Evolutionary conservation across 2,888 invertebrate genomes (phyloP), one percentile per base, ranked within the genome.

Genomic region (Litoditis marina): DNA sequence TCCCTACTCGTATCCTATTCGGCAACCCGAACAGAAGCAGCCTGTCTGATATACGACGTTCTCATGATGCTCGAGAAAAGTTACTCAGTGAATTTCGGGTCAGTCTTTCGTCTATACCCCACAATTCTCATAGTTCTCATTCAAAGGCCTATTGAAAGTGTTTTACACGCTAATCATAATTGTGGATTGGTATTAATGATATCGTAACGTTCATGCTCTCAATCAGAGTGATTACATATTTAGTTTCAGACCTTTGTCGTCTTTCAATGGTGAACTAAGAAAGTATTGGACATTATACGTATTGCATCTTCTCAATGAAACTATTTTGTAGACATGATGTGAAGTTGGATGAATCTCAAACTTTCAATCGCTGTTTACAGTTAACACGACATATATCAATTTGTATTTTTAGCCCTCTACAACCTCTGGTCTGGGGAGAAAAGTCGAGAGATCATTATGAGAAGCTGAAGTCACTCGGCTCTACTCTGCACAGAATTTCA

Each of bases 351-450:
- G n/a, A n/a, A n/a, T n/a, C n/a, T n/a, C n/a, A n/a, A n/a, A n/a
- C n/a, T n/a, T n/a, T n/a, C n/a, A n/a, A n/a, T n/a, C n/a, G n/a
- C n/a, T n/a, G n/a, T n/a, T n/a, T n/a, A n/a, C n/a, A n/a, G 11
- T 42, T 42, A 4, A 5, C 19, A 8, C 39, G 11, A 31, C 6
- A 13, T 30, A 11, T 19, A 47, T 27, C 5, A 7, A 5, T 32
- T 54, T 46, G 19, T 19, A 32, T 30, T 50, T 69, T 60, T 49
- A 69, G 72, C 34, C 46, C 47, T 34, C 27, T 72, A 5, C 66
- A 68, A n/a, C 76, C 77, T 2, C 53, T 76, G 6, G 69, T 76
- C 5, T 77, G 69, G 53, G 77, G 74, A 36, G 52, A 57, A 27
- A 52, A 60, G 13, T 63, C 73, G 1, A 56, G 50, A 13, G 66